Percentiles rank a stretch among this genome's conserved stretches.
Conservation (phyloP, 2,113 vertebrate species). For the Chrysochloris asiatica region DNA sequence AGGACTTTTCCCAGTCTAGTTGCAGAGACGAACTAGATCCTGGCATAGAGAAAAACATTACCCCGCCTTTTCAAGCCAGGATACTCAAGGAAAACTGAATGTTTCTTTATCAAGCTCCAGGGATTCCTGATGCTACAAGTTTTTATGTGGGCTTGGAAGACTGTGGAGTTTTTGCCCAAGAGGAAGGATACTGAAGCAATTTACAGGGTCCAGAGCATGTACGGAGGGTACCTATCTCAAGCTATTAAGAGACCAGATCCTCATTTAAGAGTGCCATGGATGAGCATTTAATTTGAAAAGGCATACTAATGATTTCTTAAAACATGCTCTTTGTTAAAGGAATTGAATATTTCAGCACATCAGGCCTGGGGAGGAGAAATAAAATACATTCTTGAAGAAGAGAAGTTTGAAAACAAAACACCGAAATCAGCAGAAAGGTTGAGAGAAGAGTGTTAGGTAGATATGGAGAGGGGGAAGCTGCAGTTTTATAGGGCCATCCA, state of each 20-base stretch:
- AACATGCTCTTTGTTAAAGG: not conserved
- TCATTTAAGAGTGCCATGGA: not conserved
- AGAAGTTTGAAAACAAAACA: not conserved
- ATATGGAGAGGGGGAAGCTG: not conserved
- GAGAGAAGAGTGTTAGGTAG: not conserved
- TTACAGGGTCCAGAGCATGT: no score
- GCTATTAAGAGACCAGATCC: not conserved
- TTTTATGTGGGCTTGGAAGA: not conserved
- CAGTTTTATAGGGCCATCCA: not conserved
- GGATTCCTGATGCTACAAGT: not conserved
- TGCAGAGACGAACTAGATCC: not conserved
- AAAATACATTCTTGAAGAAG: not conserved
- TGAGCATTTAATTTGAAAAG: not conserved
- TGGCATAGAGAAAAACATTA: not conserved
- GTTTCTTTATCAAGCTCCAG: not conserved
- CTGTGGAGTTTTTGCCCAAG: not conserved
- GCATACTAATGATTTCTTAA: not conserved
- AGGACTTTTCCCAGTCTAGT: rapidly evolving
- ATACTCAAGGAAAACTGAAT: not conserved
- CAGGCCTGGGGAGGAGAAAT: not conserved
- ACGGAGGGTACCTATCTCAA: not conserved
- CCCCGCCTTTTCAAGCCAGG: not conserved
- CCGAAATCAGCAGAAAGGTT: not conserved
- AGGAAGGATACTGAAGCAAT: not conserved
- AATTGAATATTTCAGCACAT: not conserved